Evolutionary conservation across 1,140 invertebrate species (phyloP).

Genomic region (Zaprionus kolodkinae): DNA sequence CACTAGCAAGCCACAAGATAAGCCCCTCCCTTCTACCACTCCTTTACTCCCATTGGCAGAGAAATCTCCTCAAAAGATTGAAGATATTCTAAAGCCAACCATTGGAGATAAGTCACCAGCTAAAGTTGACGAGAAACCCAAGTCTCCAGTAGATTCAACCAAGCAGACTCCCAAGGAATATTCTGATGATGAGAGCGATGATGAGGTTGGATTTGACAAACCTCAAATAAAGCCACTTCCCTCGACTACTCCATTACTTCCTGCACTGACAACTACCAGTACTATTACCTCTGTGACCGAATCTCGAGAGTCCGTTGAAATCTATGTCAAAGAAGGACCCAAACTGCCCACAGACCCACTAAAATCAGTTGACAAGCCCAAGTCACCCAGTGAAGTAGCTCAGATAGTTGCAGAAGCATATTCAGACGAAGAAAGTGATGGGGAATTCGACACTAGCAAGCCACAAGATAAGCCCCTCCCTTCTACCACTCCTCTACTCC

Average conservation of each 20-base stretch:
- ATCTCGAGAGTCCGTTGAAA: conserved; percentile 1
- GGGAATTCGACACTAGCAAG: background rate
- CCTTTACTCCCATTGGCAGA: background rate
- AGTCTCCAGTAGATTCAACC: conserved; percentile 19
- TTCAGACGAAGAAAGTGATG: conserved; percentile 7
- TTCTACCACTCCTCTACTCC: background rate
- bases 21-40: background rate
- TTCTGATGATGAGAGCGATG: conserved; percentile 11
- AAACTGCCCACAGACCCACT: background rate
- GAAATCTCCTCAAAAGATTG: background rate
- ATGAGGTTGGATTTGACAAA: conserved; percentile 5
- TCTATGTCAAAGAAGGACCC: background rate
- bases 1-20: background rate
- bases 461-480: background rate
- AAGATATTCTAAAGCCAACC: background rate
- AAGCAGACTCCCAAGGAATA: conserved; percentile 19
- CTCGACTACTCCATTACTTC: background rate
- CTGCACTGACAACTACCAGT: background rate
- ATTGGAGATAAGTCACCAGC: background rate
- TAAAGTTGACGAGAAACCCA: conserved; percentile 24
- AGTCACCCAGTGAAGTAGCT: background rate
- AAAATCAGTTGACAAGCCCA: background rate
- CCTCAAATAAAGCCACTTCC: background rate
- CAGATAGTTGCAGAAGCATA: background rate
- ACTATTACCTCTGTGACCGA: background rate